These are phyloP conservation scores for Chrysina gloriosa DNA, from an alignment of 2,888 invertebrate species.

Conservation along the genomic window DNA sequence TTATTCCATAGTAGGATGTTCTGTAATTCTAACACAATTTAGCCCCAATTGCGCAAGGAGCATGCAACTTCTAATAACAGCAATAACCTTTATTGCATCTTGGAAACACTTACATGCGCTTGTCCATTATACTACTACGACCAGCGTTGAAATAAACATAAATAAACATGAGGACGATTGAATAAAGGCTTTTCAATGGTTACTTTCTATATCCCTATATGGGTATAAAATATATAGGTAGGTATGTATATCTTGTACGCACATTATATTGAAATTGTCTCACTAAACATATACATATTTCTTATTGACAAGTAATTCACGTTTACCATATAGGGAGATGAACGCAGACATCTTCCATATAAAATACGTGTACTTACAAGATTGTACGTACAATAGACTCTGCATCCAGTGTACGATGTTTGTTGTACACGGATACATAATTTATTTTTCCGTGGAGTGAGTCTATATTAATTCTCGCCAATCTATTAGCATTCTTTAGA, in stretches of 20 bases:
- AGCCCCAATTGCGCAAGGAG: not conserved
- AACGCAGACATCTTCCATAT: conserved; percentile 10
- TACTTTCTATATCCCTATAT: conserved; percentile 10
- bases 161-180: conserved; percentile 13
- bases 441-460: conserved; percentile 24
- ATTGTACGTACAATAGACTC: conserved; percentile 10
- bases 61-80: conserved; percentile 11
- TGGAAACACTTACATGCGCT: not conserved
- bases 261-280: conserved; percentile 15
- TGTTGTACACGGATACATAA: not conserved
- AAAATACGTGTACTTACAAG: not conserved
- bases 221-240: conserved; percentile 9
- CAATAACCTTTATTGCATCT: conserved; percentile 7
- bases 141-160: not conserved
- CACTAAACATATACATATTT: conserved; percentile 9
- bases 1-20: not conserved
- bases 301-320: conserved; percentile 21
- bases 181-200: conserved; percentile 6
- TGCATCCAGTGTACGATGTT: not conserved
- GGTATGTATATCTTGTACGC: not conserved
- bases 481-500: conserved; percentile 53
- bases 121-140: not conserved
- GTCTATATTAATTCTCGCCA: conserved; percentile 45
- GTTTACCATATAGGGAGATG: conserved; percentile 12
- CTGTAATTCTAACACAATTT: not conserved